Evolutionary conservation across 2,797 vertebrate species (phyloP), one percentile per base, ranked within the genome.

Genomic region (Fistularia commersonii): DNA sequence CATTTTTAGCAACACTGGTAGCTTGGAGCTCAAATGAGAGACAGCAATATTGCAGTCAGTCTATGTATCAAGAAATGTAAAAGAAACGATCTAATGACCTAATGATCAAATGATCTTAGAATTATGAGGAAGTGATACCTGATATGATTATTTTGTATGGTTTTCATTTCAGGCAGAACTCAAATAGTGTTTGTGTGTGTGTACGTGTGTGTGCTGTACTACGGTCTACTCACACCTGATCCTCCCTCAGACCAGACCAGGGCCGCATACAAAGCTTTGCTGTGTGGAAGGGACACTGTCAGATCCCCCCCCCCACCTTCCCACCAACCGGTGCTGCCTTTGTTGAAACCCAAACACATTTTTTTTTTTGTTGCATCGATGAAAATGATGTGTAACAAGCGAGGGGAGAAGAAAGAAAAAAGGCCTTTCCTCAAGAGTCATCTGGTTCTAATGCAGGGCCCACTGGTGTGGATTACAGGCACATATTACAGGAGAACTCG

Each of bases 391-490:
- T 78, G 74, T 57, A 44, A 64, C 56, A 69, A 65, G 48, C 32
- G 35, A 43, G 8, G 34, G 35, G 48, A 77, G 71, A 77, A 71
- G 60, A 54, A 82, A 69, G 55, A 57, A 65, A 77, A 61, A 59
- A n/a, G n/a, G n/a, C n/a, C 73, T 74, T 81, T 85, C 80, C 56
- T 76, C 76, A 71, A 57, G 54, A 82, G 76, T 89, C 88, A 89
- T 90, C 88, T 90, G 89, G 81, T 89, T 91, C 82, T 82, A 88
- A 89, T 91, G 89, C 78, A 72, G 71, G 68, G 51, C 57, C 74
- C 65, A 56, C 81, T 83, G 85, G 89, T 90, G 84, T 91, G 87
- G 86, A 89, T 91, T 91, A 88, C 88, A 85, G 73, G 76, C 67
- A 79, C 76, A 80, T 81, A 89, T 88, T 85, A 88, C 82, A 81